These are phyloP conservation scores for Lydus trimaculatus DNA, from an alignment of 2,888 invertebrate species.

Conservation along the genomic window DNA sequence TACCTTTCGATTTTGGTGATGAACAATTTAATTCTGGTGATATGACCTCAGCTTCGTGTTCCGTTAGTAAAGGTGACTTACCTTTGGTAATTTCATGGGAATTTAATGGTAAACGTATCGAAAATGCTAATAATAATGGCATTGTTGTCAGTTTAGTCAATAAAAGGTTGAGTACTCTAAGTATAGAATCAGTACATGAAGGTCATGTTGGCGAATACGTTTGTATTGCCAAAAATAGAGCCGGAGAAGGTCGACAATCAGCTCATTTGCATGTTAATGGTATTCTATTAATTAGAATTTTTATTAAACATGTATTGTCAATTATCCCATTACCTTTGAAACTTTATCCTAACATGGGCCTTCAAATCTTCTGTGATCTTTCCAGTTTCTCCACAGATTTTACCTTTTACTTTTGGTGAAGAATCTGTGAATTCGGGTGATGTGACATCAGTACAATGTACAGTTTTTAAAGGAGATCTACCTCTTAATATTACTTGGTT, in stretches of 20 bases:
- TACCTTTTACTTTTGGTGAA: conserved; percentile 65
- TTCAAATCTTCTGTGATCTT: conserved; percentile 68
- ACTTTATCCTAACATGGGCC: conserved; percentile 55
- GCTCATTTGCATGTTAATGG: conserved; percentile 73
- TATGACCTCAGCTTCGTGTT: conserved; percentile 72
- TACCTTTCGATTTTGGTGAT: conserved; percentile 67
- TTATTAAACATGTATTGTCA: conserved; percentile 2
- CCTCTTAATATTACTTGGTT: conserved; percentile 80
- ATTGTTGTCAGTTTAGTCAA: conserved; percentile 57
- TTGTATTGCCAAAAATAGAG: conserved; percentile 64
- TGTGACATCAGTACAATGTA: conserved; percentile 61
- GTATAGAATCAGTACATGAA: conserved; percentile 63
- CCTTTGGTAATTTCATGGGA: conserved; percentile 70
- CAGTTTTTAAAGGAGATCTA: conserved; percentile 77
- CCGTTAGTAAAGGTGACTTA: conserved; percentile 72
- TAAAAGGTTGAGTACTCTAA: conserved; percentile 62
- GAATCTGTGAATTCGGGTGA: conserved; percentile 58
- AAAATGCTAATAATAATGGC: conserved; percentile 29
- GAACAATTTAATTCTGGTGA: conserved; percentile 73
- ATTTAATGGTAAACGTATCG: conserved; percentile 61
- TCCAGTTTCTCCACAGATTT: conserved; percentile 62
- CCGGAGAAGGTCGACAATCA: conserved; percentile 69
- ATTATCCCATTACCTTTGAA: background rate
- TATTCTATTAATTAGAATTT: conserved; percentile 53
- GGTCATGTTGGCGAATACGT: conserved; percentile 64